Conservation (phyloP, 2,888 invertebrate species). For the Catocala sponsa region DNA sequence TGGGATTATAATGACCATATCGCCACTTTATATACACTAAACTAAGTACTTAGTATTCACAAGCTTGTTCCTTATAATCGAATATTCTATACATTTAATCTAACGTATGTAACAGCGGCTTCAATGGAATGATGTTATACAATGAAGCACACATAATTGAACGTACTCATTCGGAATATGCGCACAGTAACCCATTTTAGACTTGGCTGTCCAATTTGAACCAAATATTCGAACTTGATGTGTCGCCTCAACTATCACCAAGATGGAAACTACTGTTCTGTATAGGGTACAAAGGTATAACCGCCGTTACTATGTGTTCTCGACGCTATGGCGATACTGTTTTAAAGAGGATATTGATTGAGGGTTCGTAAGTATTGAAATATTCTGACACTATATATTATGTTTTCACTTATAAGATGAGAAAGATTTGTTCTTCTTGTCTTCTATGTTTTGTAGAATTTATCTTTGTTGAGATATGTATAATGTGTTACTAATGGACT, state of each 20-base stretch:
- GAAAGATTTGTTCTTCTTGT: not conserved
- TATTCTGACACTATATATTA: not conserved
- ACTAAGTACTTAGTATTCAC: too few species aligned
- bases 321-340: slow-evolving; percentile 19
- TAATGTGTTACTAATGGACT: not conserved
- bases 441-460: not conserved
- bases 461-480: not conserved
- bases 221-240: slow-evolving; percentile 60
- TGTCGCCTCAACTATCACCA: slow-evolving; percentile 56
- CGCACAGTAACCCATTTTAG: slow-evolving; percentile 41
- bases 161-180: slow-evolving; percentile 20
- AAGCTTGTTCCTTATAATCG: too few species aligned
- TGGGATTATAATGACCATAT: too few species aligned
- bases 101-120: not conserved
- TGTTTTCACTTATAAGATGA: not conserved
- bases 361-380: slow-evolving; percentile 8
- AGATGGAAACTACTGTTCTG: slow-evolving; percentile 49
- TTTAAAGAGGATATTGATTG: slow-evolving; percentile 16
- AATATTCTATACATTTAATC: not conserved
- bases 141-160: slow-evolving; percentile 6
- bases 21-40: too few species aligned
- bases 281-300: slow-evolving; percentile 42
- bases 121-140: not conserved
- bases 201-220: slow-evolving; percentile 54
- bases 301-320: slow-evolving; percentile 38